Evolutionary conservation across 2,797 vertebrate genomes (phyloP).

Genomic region (Pangasius sanitwongsei): DNA sequence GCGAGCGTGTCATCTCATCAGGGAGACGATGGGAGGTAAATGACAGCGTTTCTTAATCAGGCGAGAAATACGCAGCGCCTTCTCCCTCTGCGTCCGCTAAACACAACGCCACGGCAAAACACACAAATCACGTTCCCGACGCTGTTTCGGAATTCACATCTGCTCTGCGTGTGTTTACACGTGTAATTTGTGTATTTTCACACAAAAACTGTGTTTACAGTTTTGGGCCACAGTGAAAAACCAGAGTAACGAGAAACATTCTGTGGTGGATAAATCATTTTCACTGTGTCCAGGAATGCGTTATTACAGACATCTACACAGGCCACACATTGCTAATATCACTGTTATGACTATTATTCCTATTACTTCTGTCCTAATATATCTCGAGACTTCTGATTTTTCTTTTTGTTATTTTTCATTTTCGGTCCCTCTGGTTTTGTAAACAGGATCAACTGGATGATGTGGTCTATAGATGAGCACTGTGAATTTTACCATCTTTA

Average conservation of each 20-base stretch:
- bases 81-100: conserved; percentile 48
- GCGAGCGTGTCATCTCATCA: conserved; percentile 36
- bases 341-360: conserved; percentile 11
- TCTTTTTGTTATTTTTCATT: not conserved
- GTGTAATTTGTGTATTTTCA: conserved; percentile 63
- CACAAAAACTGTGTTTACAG: conserved; percentile 58
- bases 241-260: conserved; percentile 55
- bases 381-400: not conserved
- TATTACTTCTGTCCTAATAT: not conserved
- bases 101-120: conserved; percentile 55
- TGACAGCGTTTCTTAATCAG: conserved; percentile 46
- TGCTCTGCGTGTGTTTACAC: conserved; percentile 58
- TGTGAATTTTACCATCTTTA: not conserved
- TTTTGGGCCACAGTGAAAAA: conserved; percentile 52
- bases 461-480: not conserved
- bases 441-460: not conserved
- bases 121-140: conserved; percentile 51
- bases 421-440: not conserved
- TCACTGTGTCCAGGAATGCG: conserved; percentile 4
- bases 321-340: conserved; percentile 4
- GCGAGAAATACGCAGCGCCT: conserved; percentile 46
- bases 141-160: conserved; percentile 57
- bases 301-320: conserved; percentile 5
- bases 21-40: conserved; percentile 50
- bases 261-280: conserved; percentile 55